A percentile compares a stretch with the other conserved stretches of the same genome.
Conservation (phyloP, 1,140 invertebrate genomes). For the Thaumetopoea pityocampa region DNA sequence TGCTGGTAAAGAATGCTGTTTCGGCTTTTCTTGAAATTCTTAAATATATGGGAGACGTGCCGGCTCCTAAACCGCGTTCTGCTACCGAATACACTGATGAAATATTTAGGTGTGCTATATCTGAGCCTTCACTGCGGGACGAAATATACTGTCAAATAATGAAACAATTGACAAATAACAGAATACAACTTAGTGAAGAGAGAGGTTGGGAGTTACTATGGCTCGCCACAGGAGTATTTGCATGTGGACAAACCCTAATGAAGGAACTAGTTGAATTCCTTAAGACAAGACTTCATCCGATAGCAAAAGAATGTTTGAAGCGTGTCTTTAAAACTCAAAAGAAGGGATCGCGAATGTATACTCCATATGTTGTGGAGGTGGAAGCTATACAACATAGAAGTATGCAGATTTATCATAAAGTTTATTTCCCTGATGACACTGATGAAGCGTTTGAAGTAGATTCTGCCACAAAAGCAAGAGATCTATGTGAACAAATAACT, state of each 20-base stretch:
- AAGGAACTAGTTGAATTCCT: slow-evolving; percentile 84
- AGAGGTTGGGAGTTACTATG: slow-evolving; percentile 96
- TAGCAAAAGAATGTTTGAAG: slow-evolving; percentile 88
- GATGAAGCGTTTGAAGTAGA: slow-evolving; percentile 88
- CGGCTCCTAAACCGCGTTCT: slow-evolving; percentile 82
- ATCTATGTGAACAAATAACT: slow-evolving; percentile 90
- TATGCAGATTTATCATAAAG: slow-evolving; percentile 95
- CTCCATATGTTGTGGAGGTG: slow-evolving; percentile 95
- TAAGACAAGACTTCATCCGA: slow-evolving; percentile 84
- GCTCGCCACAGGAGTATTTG: slow-evolving; percentile 91
- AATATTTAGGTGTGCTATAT: slow-evolving; percentile 89
- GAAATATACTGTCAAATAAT: slow-evolving; percentile 97
- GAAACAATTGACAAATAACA: slow-evolving; percentile 94
- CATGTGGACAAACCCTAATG: slow-evolving; percentile 79
- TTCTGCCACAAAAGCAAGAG: slow-evolving; percentile 90
- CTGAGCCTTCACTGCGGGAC: slow-evolving; percentile 88
- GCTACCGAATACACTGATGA: slow-evolving; percentile 89
- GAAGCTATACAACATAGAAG: slow-evolving; percentile 96
- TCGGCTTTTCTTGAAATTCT: slow-evolving; percentile 87
- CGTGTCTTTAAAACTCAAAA: slow-evolving; percentile 88
- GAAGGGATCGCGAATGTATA: slow-evolving; percentile 89
- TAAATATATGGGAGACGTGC: slow-evolving; percentile 97
- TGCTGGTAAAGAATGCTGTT: slow-evolving; percentile 84
- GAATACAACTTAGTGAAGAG: slow-evolving; percentile 88
- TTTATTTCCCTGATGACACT: slow-evolving; percentile 95